Evolutionary conservation across 1,140 invertebrate species (phyloP).

Genomic region (Rhynchophorus ferrugineus): DNA sequence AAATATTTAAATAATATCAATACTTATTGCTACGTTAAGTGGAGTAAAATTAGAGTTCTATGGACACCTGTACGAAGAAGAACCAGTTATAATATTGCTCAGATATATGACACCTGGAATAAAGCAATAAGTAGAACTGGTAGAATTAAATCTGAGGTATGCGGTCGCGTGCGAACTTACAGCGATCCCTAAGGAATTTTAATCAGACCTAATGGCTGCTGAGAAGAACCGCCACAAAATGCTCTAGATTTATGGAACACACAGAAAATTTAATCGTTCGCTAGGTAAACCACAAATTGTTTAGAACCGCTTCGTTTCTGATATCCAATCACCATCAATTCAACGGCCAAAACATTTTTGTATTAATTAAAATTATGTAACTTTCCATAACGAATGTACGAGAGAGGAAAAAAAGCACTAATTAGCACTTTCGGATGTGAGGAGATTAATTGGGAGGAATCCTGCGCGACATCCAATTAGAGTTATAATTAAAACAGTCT

Average conservation of each 20-base stretch:
- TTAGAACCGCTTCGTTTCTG: background rate
- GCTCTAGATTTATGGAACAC: slow-evolving; percentile 9
- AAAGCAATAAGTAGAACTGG: slow-evolving; percentile 1
- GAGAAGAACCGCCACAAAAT: slow-evolving; percentile 9
- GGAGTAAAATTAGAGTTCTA: too few relatives aligned
- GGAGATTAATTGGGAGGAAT: background rate
- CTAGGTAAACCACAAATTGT: slow-evolving; percentile 4
- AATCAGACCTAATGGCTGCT: slow-evolving; percentile 10
- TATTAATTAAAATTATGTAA: background rate
- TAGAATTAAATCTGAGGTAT: background rate
- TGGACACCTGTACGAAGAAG: too few relatives aligned
- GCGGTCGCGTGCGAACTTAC: slow-evolving; percentile 7
- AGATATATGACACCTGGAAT: background rate
- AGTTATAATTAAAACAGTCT: background rate
- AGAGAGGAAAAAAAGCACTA: too few relatives aligned
- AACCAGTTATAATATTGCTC: too few relatives aligned
- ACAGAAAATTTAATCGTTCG: slow-evolving; percentile 1
- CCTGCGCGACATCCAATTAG: background rate
- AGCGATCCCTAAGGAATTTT: slow-evolving; percentile 6
- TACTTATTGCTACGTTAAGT: too few relatives aligned
- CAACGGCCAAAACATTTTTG: background rate
- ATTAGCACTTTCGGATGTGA: background rate
- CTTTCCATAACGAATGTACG: too few relatives aligned
- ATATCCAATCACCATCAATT: background rate
- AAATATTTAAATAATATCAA: too few relatives aligned